Evolutionary conservation across 2,888 invertebrate species (phyloP).

Genomic region (Plagodis dolabraria): DNA sequence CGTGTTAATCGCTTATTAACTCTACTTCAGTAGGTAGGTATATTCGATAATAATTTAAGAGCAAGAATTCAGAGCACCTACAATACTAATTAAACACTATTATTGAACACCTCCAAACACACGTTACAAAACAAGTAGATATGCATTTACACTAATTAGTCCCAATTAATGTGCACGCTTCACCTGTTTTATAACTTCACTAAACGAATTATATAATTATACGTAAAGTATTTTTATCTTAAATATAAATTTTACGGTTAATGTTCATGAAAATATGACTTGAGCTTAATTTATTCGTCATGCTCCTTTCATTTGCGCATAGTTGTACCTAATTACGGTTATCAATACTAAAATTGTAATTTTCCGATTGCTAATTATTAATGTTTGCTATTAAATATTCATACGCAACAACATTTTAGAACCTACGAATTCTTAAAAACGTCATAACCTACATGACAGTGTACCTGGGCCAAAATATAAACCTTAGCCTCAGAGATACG

Average conservation of each 20-base stretch:
- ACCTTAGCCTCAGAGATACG: no score
- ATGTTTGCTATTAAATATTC: no score
- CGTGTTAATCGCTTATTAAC: slow-evolving; percentile 18
- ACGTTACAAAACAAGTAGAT: neutral
- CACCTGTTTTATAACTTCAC: slow-evolving; percentile 11
- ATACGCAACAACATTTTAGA: no score
- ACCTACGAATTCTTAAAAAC: no score
- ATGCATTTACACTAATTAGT: slow-evolving; percentile 10
- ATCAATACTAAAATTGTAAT: no score
- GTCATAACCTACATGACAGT: no score
- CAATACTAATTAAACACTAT: slow-evolving; percentile 17
- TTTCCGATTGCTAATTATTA: no score
- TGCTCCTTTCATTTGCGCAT: neutral
- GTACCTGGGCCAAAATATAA: no score
- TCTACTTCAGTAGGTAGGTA: slow-evolving; percentile 6
- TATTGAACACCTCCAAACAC: slow-evolving; percentile 8
- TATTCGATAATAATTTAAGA: slow-evolving; percentile 6
- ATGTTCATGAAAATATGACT: slow-evolving; percentile 2
- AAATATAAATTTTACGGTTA: slow-evolving; percentile 5
- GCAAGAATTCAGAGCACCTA: slow-evolving; percentile 5
- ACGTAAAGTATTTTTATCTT: slow-evolving; percentile 6
- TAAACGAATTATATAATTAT: slow-evolving; percentile 13
- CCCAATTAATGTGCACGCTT: slow-evolving; percentile 13
- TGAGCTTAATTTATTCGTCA: neutral
- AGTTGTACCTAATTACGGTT: no score